These are phyloP conservation scores for Harpagus bidentatus DNA, from an alignment of 2,113 vertebrate genomes.

Conservation along the genomic window DNA sequence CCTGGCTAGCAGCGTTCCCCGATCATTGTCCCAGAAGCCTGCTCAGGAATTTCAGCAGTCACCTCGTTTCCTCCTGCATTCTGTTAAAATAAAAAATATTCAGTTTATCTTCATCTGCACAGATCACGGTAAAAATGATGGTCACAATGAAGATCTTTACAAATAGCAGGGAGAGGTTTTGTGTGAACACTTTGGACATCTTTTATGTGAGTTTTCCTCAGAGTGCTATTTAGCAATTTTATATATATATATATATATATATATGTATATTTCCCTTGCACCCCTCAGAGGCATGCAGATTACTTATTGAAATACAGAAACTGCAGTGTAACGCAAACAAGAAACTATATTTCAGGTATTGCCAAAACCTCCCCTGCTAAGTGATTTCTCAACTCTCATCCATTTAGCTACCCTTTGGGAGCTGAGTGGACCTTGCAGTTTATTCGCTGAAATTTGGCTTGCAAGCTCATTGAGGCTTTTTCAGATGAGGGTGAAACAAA, in stretches of 20 bases:
- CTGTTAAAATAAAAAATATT: not conserved
- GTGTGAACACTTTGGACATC: not conserved
- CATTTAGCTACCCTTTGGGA: not conserved
- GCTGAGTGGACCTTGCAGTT: not conserved
- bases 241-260: not conserved
- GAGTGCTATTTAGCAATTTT: not conserved
- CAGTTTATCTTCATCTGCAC: not conserved
- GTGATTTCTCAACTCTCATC: not conserved
- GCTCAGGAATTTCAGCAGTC: not conserved
- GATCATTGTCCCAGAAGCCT: not conserved
- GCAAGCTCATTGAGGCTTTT: not conserved
- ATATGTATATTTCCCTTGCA: not conserved
- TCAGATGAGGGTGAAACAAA: not conserved
- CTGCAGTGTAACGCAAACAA: not conserved
- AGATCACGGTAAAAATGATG: not conserved
- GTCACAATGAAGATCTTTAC: not conserved
- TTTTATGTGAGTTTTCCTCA: not conserved
- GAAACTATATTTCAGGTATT: not conserved
- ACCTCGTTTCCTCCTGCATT: not conserved
- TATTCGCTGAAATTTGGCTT: not conserved
- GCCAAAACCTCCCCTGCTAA: not conserved
- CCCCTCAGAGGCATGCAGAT: not conserved
- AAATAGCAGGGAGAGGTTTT: not conserved
- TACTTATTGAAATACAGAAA: not conserved
- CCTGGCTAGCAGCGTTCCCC: fast-evolving